Evolutionary conservation across 2,888 invertebrate species (phyloP), one percentile per base, ranked within the genome.

Genomic region (Rugalucina vietnamica): DNA sequence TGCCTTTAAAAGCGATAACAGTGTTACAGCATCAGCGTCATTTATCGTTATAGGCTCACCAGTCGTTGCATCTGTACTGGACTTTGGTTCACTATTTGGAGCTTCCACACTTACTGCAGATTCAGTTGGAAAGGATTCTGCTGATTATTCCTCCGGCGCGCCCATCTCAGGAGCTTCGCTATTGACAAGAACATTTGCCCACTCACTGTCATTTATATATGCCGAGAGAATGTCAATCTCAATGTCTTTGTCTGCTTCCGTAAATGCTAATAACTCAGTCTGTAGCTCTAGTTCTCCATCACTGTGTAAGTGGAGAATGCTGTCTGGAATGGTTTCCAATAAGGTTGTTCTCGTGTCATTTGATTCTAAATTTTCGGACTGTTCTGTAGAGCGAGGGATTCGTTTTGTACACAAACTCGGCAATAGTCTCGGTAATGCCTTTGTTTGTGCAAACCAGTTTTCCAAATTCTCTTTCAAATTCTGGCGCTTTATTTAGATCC

Each of bases 1-100:
- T 34, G 77, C 75, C 50, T 78, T 77, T 24, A 84, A 60, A 39
- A 84, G 12, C 14, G 80, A n/a, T 36, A 84, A 60, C 2, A 80
- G 24, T 12, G 12, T 10, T 29, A 12, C n/a, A 12, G 60, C 60
- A 12, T 12, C 60, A 12, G 8, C 60, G n/a, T 8, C 18, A 18
- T 18, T 43, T 43, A 43, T 8, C 18, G 18, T 8, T 43, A 8
- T 18, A 43, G 43, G 43, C 43, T 43, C 43, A 18, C 43, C 43
- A 43, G 43, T 43, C 43, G 18, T 43, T 43, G 43, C 43, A 43
- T 43, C 18, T 18, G 18, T 43, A 43, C 18, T 43, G 8, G 43
- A 43, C 43, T 43, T 18, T 43, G 43, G 43, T 43, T 43, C 43
- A 43, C 43, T 43, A 12, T 27, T 36, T 71, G 77, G 84, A 21